Evolutionary conservation across 2,113 vertebrate genomes (phyloP), one percentile per base, ranked within the genome.

Genomic region (Brachyhypopomus gauderio): DNA sequence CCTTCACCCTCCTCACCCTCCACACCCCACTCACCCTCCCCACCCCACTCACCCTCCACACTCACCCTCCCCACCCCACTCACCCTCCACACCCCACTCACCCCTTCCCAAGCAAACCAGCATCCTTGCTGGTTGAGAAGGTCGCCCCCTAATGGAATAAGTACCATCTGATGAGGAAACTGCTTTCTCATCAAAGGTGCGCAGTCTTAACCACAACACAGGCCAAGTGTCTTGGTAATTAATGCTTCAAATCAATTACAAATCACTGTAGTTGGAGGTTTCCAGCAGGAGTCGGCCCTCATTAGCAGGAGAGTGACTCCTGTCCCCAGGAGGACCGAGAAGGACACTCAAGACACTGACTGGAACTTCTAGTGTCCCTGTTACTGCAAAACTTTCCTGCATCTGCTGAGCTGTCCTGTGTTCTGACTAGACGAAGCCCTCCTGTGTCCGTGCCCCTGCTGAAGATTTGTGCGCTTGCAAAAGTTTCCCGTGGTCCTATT

Each of bases 181-280:
- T 22, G 84, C 86, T 86, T 87, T 87, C 90, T 85, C 88, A 80
- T 92, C 91, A 90, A 87, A 91, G 89, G 79, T 85, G 88, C 85
- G 83, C 90, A 91, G 89, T 93, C 93, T 94, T 93, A 93, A 91
- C 90, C 93, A 91, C 92, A 92, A 94, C 93, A 93, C 90, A 87
- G 80, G 91, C 89, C 87, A 89, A 92, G 91, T 91, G 89, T 88
- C 87, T 88, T 82, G 63, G 89, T 94, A 94, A 94, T 94, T 94
- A 94, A 94, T 92, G 87, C 89, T 84, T 85, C 90, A 90, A 94
- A 94, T 94, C 93, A 94, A 93, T 93, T 93, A 92, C 89, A 92
- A 93, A 93, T 92, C 88, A 93, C 90, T 92, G 87, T 85, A 90
- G 93, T 93, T 92, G 87, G 86, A 90, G 87, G 90, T 92, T 93